Conservation (phyloP, 2,113 vertebrate genomes). For the Rhabdornis inornatus region DNA sequence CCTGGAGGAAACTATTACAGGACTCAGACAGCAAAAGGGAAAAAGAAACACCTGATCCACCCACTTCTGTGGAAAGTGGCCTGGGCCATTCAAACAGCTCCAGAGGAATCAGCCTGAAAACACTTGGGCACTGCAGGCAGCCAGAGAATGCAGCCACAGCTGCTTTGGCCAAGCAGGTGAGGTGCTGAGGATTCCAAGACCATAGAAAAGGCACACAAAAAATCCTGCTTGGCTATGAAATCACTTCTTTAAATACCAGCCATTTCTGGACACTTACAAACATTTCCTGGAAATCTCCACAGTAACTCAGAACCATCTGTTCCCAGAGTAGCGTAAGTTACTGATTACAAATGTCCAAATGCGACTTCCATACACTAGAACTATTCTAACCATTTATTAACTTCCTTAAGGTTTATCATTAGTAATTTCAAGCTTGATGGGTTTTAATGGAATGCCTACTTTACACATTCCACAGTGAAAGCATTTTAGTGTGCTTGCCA, state of each 20-base stretch:
- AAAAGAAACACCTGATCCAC: neutral
- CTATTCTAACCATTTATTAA: slow-evolving; percentile 2
- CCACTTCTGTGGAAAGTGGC: neutral
- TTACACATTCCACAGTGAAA: neutral
- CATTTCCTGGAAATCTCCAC: slow-evolving; percentile 14
- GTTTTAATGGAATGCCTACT: neutral
- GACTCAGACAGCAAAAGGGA: neutral
- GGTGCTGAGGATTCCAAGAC: neutral
- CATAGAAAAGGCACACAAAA: neutral
- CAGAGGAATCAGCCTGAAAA: neutral
- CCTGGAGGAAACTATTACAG: neutral
- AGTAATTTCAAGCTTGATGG: neutral
- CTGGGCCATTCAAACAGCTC: neutral
- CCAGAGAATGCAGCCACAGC: neutral
- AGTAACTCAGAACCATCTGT: neutral
- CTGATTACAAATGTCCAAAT: neutral
- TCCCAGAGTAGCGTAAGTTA: neutral
- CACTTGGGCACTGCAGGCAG: neutral
- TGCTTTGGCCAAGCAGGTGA: neutral
- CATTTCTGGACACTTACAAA: neutral
- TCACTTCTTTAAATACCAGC: neutral
- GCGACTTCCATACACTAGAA: neutral
- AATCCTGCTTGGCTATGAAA: neutral
- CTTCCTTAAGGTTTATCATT: neutral
- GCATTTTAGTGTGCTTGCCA: neutral